Base-by-base conservation (phyloP, 2,888 invertebrate genomes). In the Drosophila setosimentum region DNA sequence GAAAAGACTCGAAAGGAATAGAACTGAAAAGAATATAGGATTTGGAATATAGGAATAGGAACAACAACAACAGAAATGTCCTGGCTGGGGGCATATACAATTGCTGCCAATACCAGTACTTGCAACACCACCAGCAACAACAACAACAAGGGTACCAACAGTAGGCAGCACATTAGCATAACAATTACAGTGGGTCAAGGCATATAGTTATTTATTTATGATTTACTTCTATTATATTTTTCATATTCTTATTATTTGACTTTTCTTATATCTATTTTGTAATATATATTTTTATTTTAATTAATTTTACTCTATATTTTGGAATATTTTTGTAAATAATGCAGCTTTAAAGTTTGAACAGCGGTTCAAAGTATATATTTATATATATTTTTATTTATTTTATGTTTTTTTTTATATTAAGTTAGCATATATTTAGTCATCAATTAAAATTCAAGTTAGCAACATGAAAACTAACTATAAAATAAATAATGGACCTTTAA, bases 131-230 rank as follows among this genome's bases (percentile, higher is more conserved):
- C 42, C 55, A 61, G 35, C 49, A 58, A 33, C 10, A 64, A 24
- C 1, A 59, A 54, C 37, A 62, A 60, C 48, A 75, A 61, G 18
- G 21, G 30, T 57, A 51, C 27, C 66, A 66, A 67, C 55, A 53
- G 18, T 37, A 48, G 60, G 40, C 42, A 57, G 5, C 24, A 58
- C 61, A 65, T 70, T 53, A 63, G 74, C 76, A 76, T 76, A 58
- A 32, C 50, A 55, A 30, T 21, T 29, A 57, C 40, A 54, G 62
- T 63, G 72, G 24, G 30, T 48, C 70, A 42, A 24, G 35, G 29
- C 5, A 27, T 49, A 18, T 49, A 18, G 5, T 18, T 49, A 16
- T 27, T 16, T 27, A 45, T 24, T 16, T 24, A 24, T 4, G 45
- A 45, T 24, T 16, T 24, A 45, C 24, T 8, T 45, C 2, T 45